phyloP scores from a whole-genome alignment of 2,888 invertebrate species.

The Sericinus montela region DNA sequence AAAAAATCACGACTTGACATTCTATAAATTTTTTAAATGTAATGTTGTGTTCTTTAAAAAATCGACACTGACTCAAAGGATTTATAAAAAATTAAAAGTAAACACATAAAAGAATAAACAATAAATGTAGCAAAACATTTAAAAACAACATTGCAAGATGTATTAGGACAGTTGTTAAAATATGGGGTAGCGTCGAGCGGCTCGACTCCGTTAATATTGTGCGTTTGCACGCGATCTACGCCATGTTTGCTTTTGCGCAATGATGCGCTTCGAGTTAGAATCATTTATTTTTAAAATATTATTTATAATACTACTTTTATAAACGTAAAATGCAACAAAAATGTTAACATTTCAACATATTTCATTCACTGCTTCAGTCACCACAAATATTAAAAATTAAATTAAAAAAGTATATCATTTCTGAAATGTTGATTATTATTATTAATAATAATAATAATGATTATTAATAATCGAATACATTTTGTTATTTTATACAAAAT shows the following conservation, averaged over 20 bases:
- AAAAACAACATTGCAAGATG: constrained; percentile 79
- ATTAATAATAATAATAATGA: too few species aligned
- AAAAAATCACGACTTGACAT: too few species aligned
- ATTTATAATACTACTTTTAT: constrained; percentile 15
- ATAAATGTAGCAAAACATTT: constrained; percentile 74
- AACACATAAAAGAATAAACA: constrained; percentile 71
- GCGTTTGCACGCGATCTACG: constrained; percentile 67
- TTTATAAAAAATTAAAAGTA: constrained; percentile 71
- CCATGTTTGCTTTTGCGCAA: constrained; percentile 45
- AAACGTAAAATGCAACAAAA: too few species aligned
- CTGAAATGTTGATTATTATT: too few species aligned
- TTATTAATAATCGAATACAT: too few species aligned
- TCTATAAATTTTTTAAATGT: too few species aligned
- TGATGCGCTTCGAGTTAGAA: constrained; percentile 22
- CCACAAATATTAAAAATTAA: too few species aligned
- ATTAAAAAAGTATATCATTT: too few species aligned
- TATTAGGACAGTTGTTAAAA: constrained; percentile 80
- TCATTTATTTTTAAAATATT: constrained; percentile 17
- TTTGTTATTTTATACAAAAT: too few species aligned
- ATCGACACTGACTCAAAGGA: constrained; percentile 40
- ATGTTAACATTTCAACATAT: too few species aligned
- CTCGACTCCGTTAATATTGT: constrained; percentile 64
- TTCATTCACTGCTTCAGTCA: too few species aligned
- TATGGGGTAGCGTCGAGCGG: constrained; percentile 71
- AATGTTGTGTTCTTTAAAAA: constrained; percentile 27